These are phyloP conservation scores for Petromus typicus DNA, from an alignment of 2,113 vertebrate species.

Conservation along the genomic window DNA sequence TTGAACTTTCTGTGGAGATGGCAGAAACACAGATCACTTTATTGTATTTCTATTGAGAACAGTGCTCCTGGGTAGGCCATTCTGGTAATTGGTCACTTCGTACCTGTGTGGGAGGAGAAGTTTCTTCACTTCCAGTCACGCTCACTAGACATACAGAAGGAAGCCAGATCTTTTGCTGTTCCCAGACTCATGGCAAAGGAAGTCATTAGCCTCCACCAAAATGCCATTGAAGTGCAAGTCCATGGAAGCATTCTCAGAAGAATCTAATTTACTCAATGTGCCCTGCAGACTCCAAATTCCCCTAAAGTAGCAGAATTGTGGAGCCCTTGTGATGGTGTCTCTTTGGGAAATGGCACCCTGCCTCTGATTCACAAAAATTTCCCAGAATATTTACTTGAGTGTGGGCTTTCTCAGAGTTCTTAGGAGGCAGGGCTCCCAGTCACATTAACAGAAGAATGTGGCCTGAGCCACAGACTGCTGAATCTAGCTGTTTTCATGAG, in stretches of 20 bases:
- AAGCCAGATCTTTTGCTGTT: background rate
- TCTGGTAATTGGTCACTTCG: background rate
- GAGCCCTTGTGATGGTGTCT: conserved; percentile 45
- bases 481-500: conserved; percentile 72
- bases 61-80: background rate
- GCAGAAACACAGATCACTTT: conserved; percentile 1
- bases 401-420: conserved; percentile 68
- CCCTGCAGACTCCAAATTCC: conserved; percentile 19
- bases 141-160: background rate
- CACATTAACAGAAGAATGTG: conserved; percentile 73
- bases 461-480: conserved; percentile 56
- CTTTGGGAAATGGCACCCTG: conserved; percentile 66
- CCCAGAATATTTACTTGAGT: conserved; percentile 48
- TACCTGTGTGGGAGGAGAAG: background rate
- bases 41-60: conserved; percentile 8
- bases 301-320: conserved; percentile 49
- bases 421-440: conserved; percentile 3
- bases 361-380: conserved; percentile 63
- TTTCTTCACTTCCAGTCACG: background rate
- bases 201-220: conserved; percentile 30
- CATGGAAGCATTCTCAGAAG: conserved; percentile 20
- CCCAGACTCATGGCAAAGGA: background rate
- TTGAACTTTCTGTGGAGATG: background rate
- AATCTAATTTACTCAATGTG: conserved; percentile 23
- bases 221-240: background rate